Evolutionary conservation across 2,797 vertebrate species (phyloP).

Genomic region (Brachyrhaphis roseni): DNA sequence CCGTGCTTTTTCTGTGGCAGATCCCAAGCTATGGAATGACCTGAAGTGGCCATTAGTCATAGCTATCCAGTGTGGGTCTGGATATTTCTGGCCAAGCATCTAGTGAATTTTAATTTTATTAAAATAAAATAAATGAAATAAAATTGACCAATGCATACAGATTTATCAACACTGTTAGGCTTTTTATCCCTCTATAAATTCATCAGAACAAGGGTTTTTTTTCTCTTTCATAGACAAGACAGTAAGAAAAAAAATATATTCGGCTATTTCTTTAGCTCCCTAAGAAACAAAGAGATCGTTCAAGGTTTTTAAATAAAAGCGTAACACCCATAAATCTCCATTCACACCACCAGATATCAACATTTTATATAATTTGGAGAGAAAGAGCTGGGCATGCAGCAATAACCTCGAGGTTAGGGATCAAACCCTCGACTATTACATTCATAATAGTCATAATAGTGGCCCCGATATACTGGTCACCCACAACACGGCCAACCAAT

Average conservation of each 20-base stretch:
- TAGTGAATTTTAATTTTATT: too few relatives aligned
- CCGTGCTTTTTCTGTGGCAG: too few relatives aligned
- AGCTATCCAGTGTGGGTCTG: not conserved
- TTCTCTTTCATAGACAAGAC: conserved; percentile 6
- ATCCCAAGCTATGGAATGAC: too few relatives aligned
- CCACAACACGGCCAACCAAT: not conserved
- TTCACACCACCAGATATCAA: conserved; percentile 43
- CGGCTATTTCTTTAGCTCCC: not conserved
- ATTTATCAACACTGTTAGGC: conserved; percentile 59
- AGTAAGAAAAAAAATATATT: conserved; percentile 14
- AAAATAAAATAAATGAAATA: too few relatives aligned
- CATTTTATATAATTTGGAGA: conserved; percentile 32
- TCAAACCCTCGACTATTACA: not conserved
- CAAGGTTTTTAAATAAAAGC: conserved; percentile 62
- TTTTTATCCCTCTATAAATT: conserved; percentile 7
- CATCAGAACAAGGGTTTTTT: conserved; percentile 38
- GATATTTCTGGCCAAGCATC: too few relatives aligned
- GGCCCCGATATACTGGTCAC: not conserved
- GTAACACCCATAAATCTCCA: conserved; percentile 38
- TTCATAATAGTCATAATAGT: too few relatives aligned
- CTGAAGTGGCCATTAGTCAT: not conserved
- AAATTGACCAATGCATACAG: conserved; percentile 12
- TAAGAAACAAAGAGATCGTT: conserved; percentile 20
- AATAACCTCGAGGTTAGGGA: not conserved
- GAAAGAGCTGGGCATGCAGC: not conserved